Base-by-base conservation (phyloP, 2,888 invertebrate genomes). In the Drosophila pseudotalamancana region DNA sequence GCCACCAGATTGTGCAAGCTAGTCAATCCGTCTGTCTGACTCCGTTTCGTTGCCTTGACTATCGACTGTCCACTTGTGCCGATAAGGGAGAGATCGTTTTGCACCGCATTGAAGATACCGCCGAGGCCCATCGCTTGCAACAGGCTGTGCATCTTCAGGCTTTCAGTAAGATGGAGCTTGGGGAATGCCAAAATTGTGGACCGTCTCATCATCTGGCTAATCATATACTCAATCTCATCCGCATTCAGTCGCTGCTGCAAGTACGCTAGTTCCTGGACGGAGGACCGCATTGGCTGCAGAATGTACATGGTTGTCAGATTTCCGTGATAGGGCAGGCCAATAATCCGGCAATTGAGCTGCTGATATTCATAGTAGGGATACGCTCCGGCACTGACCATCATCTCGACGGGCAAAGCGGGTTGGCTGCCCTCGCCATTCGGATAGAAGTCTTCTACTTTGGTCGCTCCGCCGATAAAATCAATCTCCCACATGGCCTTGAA, bases 81-180 rank as follows among this genome's bases (percentile, higher is more conserved):
- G 8, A 96, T 92, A 6, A 95, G 89, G 0, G 94, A 95, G 45
- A 97, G 93, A 90, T 96, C 95, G 0, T 95, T 94, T 48, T 91
- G 87, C 0, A 72, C 72, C 0, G 93, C 92, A 60, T 92, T 89
- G 87, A 97, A 97, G 62, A 97, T 91, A 0, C 94, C 92, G 1
- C 89, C 87, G 0, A 96, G 87, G 0, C 95, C 95, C 56, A 96
- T 87, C 2, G 89, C 85, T 67, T 93, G 89, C 3, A 96, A 90
- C 0, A 93, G 80, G 0, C 0, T 29, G 9, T 31, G 37, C 11
- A 72, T 35, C 6, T 59, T 64, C 0, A 72, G 42, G 11, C 60
- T 53, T 12, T 72, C 72, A 16, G 64, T 71, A 4, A 97, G 90
- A 74, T 94, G 94, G 94, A 97, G 95, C 89, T 95, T 95, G 0